phyloP scores from a whole-genome alignment of 2,888 invertebrate genomes.

The Serrognathus titanus region DNA sequence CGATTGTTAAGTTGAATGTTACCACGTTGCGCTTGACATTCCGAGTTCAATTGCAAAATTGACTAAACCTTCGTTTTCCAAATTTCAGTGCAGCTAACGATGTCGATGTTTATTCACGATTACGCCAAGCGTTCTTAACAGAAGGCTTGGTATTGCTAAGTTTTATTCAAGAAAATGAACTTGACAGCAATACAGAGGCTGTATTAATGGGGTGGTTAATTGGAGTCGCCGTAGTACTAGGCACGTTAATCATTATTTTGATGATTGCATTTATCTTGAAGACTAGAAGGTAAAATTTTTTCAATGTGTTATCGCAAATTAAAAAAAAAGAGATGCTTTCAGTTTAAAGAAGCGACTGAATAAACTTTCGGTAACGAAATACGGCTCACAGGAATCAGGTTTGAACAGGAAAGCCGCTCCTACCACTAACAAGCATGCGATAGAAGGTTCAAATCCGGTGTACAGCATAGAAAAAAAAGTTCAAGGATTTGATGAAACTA shows the following conservation, averaged over 20 bases:
- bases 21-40: too few species aligned
- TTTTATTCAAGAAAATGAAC: conserved; percentile 18
- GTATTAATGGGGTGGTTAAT: conserved; percentile 54
- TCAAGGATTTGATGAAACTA: conserved; percentile 54
- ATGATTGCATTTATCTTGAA: conserved; percentile 55
- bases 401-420: conserved; percentile 59
- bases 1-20: too few species aligned
- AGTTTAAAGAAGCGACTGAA: conserved; percentile 60
- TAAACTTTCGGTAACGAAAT: conserved; percentile 61
- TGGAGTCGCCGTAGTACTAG: conserved; percentile 54
- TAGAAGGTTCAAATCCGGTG: conserved; percentile 69
- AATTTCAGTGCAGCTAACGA: conserved; percentile 33
- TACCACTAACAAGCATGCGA: conserved; percentile 67
- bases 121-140: conserved; percentile 27
- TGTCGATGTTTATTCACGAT: conserved; percentile 24
- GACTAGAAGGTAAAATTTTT: conserved; percentile 53
- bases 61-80: too few species aligned
- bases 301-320: not conserved
- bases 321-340: conserved; percentile 19
- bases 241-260: conserved; percentile 53
- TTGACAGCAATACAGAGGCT: conserved; percentile 44
- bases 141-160: conserved; percentile 27
- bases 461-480: conserved; percentile 57
- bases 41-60: too few species aligned
- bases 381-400: conserved; percentile 62